Conservation (phyloP, 2,888 invertebrate genomes). For the Caenorhabditis sp. region DNA sequence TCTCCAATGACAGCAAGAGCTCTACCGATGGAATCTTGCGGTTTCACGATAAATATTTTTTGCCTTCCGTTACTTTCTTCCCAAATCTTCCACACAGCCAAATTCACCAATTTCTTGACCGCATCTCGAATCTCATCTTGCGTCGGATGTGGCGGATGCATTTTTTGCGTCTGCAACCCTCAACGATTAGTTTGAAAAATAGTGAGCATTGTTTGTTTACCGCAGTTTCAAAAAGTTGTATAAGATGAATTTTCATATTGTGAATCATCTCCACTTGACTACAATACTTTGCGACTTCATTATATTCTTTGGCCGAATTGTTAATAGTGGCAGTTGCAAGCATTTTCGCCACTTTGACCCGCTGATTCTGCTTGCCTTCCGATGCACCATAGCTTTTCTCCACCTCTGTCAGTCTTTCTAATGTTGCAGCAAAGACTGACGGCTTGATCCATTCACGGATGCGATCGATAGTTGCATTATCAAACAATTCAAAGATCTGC, state of each 20-base stretch:
- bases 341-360: neutral
- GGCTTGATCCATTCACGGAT: slow-evolving; percentile 55
- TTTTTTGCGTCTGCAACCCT: slow-evolving; percentile 20
- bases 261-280: slow-evolving; percentile 41
- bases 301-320: slow-evolving; percentile 6
- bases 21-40: slow-evolving; percentile 44
- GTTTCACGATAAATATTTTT: slow-evolving; percentile 19
- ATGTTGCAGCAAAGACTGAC: slow-evolving; percentile 23
- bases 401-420: slow-evolving; percentile 19
- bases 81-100: slow-evolving; percentile 15
- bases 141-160: slow-evolving; percentile 22
- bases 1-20: slow-evolving; percentile 35
- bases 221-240: slow-evolving; percentile 25
- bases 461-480: slow-evolving; percentile 44
- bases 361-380: slow-evolving; percentile 17
- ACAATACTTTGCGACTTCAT: slow-evolving; percentile 19
- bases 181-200: neutral
- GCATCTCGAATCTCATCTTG: neutral
- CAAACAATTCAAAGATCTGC: slow-evolving; percentile 52
- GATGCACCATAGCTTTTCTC: slow-evolving; percentile 12
- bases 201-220: neutral
- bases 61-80: neutral
- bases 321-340: slow-evolving; percentile 24
- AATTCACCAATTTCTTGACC: slow-evolving; percentile 20
- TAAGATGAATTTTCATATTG: slow-evolving; percentile 23